phyloP scores from a whole-genome alignment of 2,113 vertebrate genomes.

The Sinosuthora webbiana region DNA sequence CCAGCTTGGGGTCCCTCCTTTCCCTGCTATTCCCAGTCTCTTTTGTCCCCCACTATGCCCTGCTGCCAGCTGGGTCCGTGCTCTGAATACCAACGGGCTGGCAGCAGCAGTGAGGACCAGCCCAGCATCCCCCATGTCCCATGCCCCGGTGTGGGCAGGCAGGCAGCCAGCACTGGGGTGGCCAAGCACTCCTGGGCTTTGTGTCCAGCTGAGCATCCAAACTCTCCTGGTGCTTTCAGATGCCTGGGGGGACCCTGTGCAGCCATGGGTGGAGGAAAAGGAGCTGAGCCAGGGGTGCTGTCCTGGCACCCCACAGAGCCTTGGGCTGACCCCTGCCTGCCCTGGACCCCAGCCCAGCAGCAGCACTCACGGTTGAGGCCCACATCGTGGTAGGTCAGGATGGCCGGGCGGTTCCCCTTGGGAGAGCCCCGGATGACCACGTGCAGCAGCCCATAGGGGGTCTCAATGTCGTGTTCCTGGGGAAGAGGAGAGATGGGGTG shows the following conservation, averaged over 20 bases:
- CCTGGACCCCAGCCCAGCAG: not conserved
- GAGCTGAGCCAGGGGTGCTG: not conserved
- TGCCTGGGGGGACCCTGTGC: not conserved
- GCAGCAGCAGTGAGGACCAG: accelerated
- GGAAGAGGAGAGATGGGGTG: not conserved
- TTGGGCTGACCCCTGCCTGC: not conserved
- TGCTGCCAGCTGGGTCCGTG: not conserved
- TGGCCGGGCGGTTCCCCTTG: conserved; percentile 92
- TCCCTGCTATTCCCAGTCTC: not conserved
- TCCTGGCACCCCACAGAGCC: not conserved
- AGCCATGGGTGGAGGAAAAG: not conserved
- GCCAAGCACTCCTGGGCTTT: not conserved
- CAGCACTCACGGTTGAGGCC: conserved; percentile 93
- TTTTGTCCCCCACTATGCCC: not conserved
- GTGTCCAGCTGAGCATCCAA: not conserved
- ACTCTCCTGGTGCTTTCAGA: not conserved
- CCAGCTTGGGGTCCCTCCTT: accelerated
- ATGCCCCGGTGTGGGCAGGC: not conserved
- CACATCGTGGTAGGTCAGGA: conserved; percentile 96
- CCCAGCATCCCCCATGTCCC: accelerated
- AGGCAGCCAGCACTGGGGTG: not conserved
- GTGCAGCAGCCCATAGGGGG: conserved; percentile 91
- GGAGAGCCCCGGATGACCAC: conserved; percentile 94
- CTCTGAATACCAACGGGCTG: not conserved
- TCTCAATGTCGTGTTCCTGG: conserved; percentile 97